These are phyloP conservation scores for Xanthorhoe spadicearia DNA, from an alignment of 2,888 invertebrate species.

Conservation along the genomic window DNA sequence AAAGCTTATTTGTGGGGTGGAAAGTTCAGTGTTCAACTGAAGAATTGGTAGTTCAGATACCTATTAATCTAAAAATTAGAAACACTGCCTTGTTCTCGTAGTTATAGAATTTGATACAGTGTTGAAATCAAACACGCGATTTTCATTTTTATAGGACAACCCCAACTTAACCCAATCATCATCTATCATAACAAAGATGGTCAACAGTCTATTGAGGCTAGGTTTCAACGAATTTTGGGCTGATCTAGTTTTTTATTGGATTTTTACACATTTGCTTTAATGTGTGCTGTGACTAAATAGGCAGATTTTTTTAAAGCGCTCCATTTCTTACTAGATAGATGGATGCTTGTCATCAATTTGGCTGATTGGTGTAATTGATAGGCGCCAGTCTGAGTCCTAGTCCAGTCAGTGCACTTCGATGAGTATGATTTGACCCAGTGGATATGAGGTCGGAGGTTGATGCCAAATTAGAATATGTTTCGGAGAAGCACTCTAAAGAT, in stretches of 20 bases:
- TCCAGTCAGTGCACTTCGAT: constrained; percentile 50
- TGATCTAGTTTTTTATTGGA: neutral
- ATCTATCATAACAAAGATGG: neutral
- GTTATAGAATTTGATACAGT: too few relatives aligned
- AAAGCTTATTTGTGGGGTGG: too few relatives aligned
- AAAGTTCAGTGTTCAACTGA: too few relatives aligned
- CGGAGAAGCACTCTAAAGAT: constrained; percentile 15
- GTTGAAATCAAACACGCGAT: too few relatives aligned
- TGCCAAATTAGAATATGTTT: constrained; percentile 22
- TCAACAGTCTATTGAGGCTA: neutral
- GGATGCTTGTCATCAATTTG: constrained; percentile 68
- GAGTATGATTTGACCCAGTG: constrained; percentile 38
- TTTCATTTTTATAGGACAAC: neutral
- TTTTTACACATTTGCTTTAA: neutral
- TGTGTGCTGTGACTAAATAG: constrained; percentile 35
- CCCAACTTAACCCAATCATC: neutral
- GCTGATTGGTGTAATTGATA: constrained; percentile 75
- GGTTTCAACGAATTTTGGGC: neutral
- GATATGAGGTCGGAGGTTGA: constrained; percentile 38
- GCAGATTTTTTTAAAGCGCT: constrained; percentile 45
- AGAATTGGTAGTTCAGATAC: too few relatives aligned
- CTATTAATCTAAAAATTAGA: neutral
- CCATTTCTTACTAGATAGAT: constrained; percentile 55
- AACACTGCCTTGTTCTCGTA: neutral
- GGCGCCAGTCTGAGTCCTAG: constrained; percentile 68